phyloP scores from a whole-genome alignment of 1,140 invertebrate species.

The Procambarus clarkii region DNA sequence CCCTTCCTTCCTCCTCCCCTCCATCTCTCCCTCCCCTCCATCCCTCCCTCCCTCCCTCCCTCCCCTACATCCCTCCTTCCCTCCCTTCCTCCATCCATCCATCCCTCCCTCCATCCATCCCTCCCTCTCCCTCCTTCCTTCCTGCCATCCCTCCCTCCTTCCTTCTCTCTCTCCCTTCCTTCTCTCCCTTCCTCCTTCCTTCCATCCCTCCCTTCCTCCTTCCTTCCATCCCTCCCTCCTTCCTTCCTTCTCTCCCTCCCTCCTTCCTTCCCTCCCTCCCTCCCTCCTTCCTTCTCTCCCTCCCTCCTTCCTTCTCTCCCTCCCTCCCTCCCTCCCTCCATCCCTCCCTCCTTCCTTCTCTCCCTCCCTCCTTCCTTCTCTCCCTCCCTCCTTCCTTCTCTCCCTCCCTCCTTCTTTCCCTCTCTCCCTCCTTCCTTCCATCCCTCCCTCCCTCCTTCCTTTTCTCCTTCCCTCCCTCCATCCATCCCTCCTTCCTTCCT shows the following conservation, averaged over 20 bases:
- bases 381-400: not conserved
- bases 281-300: not conserved
- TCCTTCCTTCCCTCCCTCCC: not conserved
- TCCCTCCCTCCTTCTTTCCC: not conserved
- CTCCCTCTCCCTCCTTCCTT: not conserved
- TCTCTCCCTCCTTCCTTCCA: too few species aligned
- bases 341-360: conserved; percentile 9
- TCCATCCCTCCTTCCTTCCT: not conserved
- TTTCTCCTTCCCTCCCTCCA: not conserved
- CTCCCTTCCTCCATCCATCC: too few species aligned
- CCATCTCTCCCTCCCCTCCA: too few species aligned
- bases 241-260: too few species aligned
- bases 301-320: conserved; percentile 9
- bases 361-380: conserved; percentile 9
- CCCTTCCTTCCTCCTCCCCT: conserved; percentile 8
- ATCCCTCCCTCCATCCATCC: too few species aligned
- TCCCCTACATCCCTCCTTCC: too few species aligned
- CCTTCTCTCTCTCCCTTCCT: not conserved
- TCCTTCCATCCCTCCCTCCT: too few species aligned
- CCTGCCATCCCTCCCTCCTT: not conserved
- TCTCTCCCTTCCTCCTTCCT: not conserved
- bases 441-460: not conserved
- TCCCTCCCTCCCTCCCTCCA: too few species aligned
- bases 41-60: too few species aligned
- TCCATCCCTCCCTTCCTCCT: too few species aligned